Percentiles rank a stretch among this genome's conserved stretches.
These are phyloP conservation scores for Cephus rjabovi DNA, from an alignment of 2,888 invertebrate genomes.

Conservation along the genomic window DNA sequence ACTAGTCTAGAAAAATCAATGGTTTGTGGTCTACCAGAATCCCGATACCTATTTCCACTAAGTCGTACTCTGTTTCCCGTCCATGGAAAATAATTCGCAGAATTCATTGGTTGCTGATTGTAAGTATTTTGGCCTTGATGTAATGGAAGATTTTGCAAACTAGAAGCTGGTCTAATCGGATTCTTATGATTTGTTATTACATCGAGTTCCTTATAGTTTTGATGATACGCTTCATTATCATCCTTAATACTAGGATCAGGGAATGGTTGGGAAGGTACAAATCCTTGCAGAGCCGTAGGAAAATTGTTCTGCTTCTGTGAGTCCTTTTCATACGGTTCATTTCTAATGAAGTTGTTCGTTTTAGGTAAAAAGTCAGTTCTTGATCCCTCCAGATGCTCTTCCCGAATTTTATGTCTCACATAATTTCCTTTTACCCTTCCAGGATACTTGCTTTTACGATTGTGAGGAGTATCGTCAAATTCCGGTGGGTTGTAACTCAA, in stretches of 20 bases:
- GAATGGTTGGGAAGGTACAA: neutral
- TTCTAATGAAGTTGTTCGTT: constrained; percentile 9
- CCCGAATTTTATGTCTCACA: constrained; percentile 15
- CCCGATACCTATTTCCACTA: neutral
- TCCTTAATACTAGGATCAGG: constrained; percentile 3
- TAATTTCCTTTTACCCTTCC: constrained; percentile 16
- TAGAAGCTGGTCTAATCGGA: neutral
- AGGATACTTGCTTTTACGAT: constrained; percentile 1
- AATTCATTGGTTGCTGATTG: neutral
- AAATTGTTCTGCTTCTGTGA: neutral
- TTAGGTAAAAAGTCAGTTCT: neutral
- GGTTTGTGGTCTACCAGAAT: neutral
- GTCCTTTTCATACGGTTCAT: neutral
- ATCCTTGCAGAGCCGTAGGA: constrained; percentile 3
- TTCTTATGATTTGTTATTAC: neutral
- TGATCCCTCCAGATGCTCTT: constrained; percentile 15
- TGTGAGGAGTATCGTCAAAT: constrained; percentile 2
- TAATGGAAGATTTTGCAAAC: neutral
- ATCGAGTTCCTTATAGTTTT: neutral
- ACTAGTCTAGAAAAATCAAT: neutral
- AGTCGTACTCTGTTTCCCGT: neutral
- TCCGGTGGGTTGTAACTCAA: constrained; percentile 14
- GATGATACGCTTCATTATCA: neutral
- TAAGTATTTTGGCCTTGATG: neutral
- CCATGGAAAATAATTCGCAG: neutral